Evolutionary conservation across 2,888 invertebrate species (phyloP).

Genomic region (Silvanus unidentatus): DNA sequence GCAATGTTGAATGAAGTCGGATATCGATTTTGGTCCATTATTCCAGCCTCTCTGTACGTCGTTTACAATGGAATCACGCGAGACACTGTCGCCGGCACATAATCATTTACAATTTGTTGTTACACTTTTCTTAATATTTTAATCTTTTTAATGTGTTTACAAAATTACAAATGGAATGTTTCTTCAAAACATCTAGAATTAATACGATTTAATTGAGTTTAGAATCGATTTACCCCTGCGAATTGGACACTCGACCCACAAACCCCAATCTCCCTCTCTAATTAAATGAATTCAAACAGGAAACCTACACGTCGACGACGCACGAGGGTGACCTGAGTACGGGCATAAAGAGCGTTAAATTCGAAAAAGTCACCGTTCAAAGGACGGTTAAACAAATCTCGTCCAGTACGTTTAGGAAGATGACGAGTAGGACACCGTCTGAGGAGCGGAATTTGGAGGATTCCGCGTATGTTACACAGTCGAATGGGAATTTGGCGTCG

Average conservation of each 20-base stretch:
- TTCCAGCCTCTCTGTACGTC: too few relatives aligned
- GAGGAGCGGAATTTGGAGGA: constrained; percentile 51
- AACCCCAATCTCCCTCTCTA: too few relatives aligned
- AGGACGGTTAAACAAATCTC: constrained; percentile 57
- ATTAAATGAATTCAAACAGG: constrained; percentile 39
- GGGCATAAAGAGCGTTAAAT: constrained; percentile 63
- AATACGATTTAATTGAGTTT: too few relatives aligned
- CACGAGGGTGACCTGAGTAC: constrained; percentile 62
- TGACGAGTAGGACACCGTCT: constrained; percentile 50
- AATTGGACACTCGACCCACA: too few relatives aligned
- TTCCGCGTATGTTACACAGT: constrained; percentile 56
- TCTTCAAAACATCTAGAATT: too few relatives aligned
- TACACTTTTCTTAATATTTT: constrained; percentile 43
- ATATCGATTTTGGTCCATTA: too few relatives aligned
- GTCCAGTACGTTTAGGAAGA: constrained; percentile 31
- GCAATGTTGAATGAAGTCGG: too few relatives aligned
- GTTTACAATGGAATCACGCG: too few relatives aligned
- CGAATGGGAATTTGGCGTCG: constrained; percentile 41
- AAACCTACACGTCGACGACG: constrained; percentile 49
- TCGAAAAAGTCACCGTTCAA: constrained; percentile 63
- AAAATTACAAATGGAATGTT: too few relatives aligned
- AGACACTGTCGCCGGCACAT: too few relatives aligned
- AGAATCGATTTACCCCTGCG: too few relatives aligned
- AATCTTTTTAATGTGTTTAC: too few relatives aligned
- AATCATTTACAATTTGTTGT: constrained; percentile 42